A percentile compares a stretch with the other conserved stretches of the same genome.
These are phyloP conservation scores for Larimichthys polyactis DNA, from an alignment of 2,113 vertebrate species.

Conservation along the genomic window DNA sequence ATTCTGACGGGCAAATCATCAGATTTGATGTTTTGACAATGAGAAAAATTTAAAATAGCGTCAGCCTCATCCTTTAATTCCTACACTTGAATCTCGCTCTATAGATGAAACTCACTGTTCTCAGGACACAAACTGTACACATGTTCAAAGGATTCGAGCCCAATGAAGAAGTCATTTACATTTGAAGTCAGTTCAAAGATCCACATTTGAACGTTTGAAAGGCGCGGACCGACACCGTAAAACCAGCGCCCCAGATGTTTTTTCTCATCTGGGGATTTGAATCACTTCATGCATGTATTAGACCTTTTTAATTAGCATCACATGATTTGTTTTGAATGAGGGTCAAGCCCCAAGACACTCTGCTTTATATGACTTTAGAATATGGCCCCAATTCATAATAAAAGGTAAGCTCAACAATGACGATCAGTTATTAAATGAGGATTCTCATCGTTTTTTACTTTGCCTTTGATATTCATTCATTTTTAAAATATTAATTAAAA, in stretches of 20 bases:
- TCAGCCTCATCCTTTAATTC: neutral
- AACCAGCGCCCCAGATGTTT: neutral
- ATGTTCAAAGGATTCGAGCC: constrained; percentile 25
- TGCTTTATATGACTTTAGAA: constrained; percentile 28
- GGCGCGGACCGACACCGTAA: neutral
- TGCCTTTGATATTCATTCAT: neutral
- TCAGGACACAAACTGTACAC: neutral
- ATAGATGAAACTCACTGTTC: too few relatives aligned
- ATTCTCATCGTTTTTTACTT: neutral
- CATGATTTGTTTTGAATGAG: constrained; percentile 34
- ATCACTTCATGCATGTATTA: constrained; percentile 35
- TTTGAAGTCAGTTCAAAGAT: constrained; percentile 9
- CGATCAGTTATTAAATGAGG: constrained; percentile 22
- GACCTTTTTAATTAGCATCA: constrained; percentile 51
- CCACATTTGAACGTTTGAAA: constrained; percentile 7
- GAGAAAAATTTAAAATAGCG: neutral
- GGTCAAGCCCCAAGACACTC: constrained; percentile 38
- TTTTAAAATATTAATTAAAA: neutral
- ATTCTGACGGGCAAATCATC: too few relatives aligned
- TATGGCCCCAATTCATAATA: neutral
- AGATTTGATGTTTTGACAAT: neutral
- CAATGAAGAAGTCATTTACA: constrained; percentile 24
- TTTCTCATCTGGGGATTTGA: constrained; percentile 20
- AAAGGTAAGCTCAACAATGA: constrained; percentile 1
- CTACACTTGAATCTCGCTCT: too few relatives aligned